Conservation (phyloP, 1,140 invertebrate genomes). For the Leptestheria dahalacensis region DNA sequence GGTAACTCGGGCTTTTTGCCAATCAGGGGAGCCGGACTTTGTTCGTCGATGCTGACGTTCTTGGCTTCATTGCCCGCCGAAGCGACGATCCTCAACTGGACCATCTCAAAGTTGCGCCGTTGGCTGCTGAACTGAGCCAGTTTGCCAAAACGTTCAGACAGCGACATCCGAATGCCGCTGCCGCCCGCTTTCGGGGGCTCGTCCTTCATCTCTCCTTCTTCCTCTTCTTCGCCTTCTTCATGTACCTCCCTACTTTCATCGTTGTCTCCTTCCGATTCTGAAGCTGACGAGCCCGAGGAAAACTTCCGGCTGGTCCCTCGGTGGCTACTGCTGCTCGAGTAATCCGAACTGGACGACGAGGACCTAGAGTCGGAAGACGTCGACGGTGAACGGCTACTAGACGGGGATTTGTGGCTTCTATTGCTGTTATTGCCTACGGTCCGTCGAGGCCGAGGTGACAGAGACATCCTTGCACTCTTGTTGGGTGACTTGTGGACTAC, state of each 20-base stretch:
- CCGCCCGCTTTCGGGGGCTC: slow-evolving; percentile 11
- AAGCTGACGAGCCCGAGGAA: slow-evolving; percentile 3
- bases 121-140: slow-evolving; percentile 22
- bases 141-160: slow-evolving; percentile 24
- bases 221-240: slow-evolving; percentile 4
- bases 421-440: not conserved
- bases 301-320: not conserved
- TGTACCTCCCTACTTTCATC: slow-evolving; percentile 1
- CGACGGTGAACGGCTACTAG: slow-evolving; percentile 1
- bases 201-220: not conserved
- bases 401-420: not conserved
- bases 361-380: slow-evolving; percentile 5
- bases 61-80: slow-evolving; percentile 10
- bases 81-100: slow-evolving; percentile 21
- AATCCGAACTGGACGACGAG: slow-evolving; percentile 4
- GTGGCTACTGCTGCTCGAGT: not conserved
- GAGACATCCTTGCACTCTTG: not conserved
- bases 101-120: slow-evolving; percentile 21
- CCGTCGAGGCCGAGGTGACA: not conserved
- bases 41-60: slow-evolving; percentile 12
- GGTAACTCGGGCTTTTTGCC: slow-evolving; percentile 2
- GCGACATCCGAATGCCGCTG: slow-evolving; percentile 16
- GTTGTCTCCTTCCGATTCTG: slow-evolving; percentile 5
- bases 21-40: slow-evolving; percentile 1
- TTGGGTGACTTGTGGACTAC: not conserved